A percentile compares a stretch with the other conserved stretches of the same genome.
Evolutionary conservation across 2,797 vertebrate species (phyloP).

Genomic region (Pogonophryne albipinna): DNA sequence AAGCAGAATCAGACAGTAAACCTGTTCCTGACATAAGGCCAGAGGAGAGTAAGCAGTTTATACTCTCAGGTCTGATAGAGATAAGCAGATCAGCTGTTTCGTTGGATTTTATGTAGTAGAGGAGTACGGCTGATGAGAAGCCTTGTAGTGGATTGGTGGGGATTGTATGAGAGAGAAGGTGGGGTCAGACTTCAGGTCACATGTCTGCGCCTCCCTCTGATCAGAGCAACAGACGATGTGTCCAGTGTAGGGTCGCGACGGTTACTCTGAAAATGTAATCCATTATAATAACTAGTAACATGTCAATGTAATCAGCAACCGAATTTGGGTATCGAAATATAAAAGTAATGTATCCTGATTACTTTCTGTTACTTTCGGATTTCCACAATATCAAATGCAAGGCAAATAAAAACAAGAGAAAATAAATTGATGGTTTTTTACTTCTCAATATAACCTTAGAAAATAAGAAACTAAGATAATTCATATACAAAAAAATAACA

Average conservation of each 20-base stretch:
- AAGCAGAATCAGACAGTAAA: constrained; percentile 50
- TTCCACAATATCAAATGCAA: no score
- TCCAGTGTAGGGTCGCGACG: constrained; percentile 26
- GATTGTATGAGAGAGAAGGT: constrained; percentile 42
- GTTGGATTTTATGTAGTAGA: constrained; percentile 60
- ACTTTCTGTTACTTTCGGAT: no score
- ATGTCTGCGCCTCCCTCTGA: constrained; percentile 42
- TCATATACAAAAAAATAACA: no score
- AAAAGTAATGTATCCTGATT: no score
- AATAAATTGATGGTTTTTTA: no score
- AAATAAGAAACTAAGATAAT: no score
- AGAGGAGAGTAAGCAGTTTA: constrained; percentile 69
- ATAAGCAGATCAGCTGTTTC: constrained; percentile 79
- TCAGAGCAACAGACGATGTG: constrained; percentile 29
- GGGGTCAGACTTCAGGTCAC: constrained; percentile 38
- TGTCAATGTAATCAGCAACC: no score
- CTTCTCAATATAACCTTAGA: no score
- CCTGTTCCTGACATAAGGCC: constrained; percentile 63
- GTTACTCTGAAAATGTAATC: no score
- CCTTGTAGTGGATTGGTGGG: constrained; percentile 49
- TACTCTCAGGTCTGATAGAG: constrained; percentile 63
- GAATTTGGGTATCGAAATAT: no score
- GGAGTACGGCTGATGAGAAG: constrained; percentile 47
- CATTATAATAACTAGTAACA: no score
- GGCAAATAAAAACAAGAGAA: no score